Base-by-base conservation (phyloP, 2,888 invertebrate species). In the Candidula unifasciata region DNA sequence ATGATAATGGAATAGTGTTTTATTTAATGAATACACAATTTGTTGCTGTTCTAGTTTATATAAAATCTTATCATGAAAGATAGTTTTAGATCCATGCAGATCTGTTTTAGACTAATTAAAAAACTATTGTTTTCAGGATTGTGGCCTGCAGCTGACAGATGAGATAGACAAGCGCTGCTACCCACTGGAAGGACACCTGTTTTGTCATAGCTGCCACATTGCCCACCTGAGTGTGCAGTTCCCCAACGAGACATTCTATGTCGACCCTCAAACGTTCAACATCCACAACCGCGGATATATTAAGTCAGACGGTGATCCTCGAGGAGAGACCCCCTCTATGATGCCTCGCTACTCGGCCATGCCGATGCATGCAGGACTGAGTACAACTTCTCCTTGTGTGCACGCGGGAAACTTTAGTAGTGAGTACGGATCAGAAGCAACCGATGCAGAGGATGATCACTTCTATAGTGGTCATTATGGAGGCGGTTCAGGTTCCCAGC, bases 151-250 rank as follows among this genome's bases (percentile, higher is more conserved):
- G 94, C 95, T 99, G 89, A 99, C 99, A 6, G 99, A 99, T 93
- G 99, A 99, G 93, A 97, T 98, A 0, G 98, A 98, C 94, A 98
- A 98, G 94, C 96, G 99, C 44, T 99, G 99, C 94, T 99, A 99
- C 94, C 99, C 99, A 3, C 95, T 99, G 86, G 97, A 96, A 91
- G 97, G 97, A 18, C 96, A 97, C 90, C 95, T 99, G 87, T 96
- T 99, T 95, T 99, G 99, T 93, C 96, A 98, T 84, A 96, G 96
- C 84, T 99, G 99, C 94, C 99, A 99, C 94, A 95, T 99, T 92
- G 96, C 96, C 90, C 96, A 96, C 18, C 88, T 92, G 8, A 88
- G 89, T 37, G 83, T 86, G 18, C 90, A 91, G 86, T 92, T 88
- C 85, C 92, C 92, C 21, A 89, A 91, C 71, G 91, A 91, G 85